phyloP scores from a whole-genome alignment of 2,888 invertebrate species.

The Leptinotarsa haldemani region DNA sequence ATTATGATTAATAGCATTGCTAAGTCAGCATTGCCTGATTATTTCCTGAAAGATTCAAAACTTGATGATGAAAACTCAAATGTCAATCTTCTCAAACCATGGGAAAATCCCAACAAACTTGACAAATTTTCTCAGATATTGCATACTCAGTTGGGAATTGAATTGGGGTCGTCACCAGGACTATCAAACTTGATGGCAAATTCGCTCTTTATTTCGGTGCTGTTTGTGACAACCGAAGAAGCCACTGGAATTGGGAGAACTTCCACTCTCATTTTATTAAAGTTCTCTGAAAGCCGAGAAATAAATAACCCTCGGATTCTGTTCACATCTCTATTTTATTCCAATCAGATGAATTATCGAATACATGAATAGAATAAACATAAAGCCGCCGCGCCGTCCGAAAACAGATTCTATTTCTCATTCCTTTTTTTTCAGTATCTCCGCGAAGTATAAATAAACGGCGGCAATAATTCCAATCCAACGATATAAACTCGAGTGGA shows the following conservation, averaged over 20 bases:
- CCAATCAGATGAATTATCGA: constrained; percentile 5
- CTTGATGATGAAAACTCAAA: too few relatives aligned
- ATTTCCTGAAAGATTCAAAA: too few relatives aligned
- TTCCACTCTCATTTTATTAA: too few relatives aligned
- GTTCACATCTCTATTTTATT: not conserved
- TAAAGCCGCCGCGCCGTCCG: constrained; percentile 6
- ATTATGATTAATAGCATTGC: too few relatives aligned
- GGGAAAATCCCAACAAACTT: too few relatives aligned
- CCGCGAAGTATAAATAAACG: constrained; percentile 41
- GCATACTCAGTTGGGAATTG: too few relatives aligned
- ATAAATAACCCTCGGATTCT: not conserved
- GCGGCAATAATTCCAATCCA: constrained; percentile 48
- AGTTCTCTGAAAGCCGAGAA: not conserved
- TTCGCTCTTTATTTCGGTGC: not conserved
- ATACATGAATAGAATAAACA: constrained; percentile 17
- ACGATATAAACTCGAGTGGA: constrained; percentile 54
- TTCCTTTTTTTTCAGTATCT: constrained; percentile 30
- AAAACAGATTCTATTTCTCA: constrained; percentile 5
- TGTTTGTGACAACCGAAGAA: too few relatives aligned
- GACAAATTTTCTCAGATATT: too few relatives aligned
- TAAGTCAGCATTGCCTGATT: too few relatives aligned
- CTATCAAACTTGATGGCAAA: not conserved
- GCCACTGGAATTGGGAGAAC: too few relatives aligned
- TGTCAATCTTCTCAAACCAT: too few relatives aligned
- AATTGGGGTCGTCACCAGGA: not conserved